These are phyloP conservation scores for Drosophila pseudoananassae DNA, from an alignment of 1,140 invertebrate species.

Conservation along the genomic window DNA sequence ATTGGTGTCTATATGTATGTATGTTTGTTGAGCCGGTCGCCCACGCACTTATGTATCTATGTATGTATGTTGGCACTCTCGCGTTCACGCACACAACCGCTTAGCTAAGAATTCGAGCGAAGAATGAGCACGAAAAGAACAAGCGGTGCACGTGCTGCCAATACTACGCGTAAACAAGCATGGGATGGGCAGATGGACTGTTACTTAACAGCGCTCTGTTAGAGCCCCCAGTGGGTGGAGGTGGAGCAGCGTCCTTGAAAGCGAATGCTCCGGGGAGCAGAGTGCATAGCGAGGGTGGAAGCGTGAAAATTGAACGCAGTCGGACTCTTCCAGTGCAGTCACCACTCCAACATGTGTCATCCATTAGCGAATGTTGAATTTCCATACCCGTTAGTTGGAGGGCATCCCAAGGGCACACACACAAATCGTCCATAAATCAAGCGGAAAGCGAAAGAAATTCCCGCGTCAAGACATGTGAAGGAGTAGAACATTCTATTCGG, in stretches of 20 bases:
- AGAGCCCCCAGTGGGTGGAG: slow-evolving; percentile 9
- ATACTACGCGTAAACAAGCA: slow-evolving; percentile 61
- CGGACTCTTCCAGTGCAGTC: slow-evolving; percentile 2
- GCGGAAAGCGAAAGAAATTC: slow-evolving; percentile 9
- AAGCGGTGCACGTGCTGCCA: slow-evolving; percentile 61
- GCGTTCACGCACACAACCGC: slow-evolving; percentile 57
- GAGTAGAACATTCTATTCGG: not conserved
- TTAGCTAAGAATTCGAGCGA: slow-evolving; percentile 54
- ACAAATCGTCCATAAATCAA: slow-evolving; percentile 14
- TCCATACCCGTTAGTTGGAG: slow-evolving; percentile 16
- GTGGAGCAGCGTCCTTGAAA: slow-evolving; percentile 32
- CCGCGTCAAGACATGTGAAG: not conserved
- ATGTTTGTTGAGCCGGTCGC: slow-evolving; percentile 19
- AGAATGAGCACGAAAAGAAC: slow-evolving; percentile 64
- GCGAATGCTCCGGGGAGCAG: not conserved
- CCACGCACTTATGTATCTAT: slow-evolving; percentile 14
- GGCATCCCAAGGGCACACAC: slow-evolving; percentile 29
- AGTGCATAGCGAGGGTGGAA: slow-evolving; percentile 22
- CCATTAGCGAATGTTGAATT: slow-evolving; percentile 23
- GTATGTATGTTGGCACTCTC: not conserved
- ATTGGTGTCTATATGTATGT: slow-evolving; percentile 11
- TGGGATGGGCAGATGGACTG: not conserved
- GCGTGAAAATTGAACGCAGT: slow-evolving; percentile 23
- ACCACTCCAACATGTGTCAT: slow-evolving; percentile 12
- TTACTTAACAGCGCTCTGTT: slow-evolving; percentile 40